These are phyloP conservation scores for Cnemophilus loriae DNA, from an alignment of 2,113 vertebrate genomes.

Conservation along the genomic window DNA sequence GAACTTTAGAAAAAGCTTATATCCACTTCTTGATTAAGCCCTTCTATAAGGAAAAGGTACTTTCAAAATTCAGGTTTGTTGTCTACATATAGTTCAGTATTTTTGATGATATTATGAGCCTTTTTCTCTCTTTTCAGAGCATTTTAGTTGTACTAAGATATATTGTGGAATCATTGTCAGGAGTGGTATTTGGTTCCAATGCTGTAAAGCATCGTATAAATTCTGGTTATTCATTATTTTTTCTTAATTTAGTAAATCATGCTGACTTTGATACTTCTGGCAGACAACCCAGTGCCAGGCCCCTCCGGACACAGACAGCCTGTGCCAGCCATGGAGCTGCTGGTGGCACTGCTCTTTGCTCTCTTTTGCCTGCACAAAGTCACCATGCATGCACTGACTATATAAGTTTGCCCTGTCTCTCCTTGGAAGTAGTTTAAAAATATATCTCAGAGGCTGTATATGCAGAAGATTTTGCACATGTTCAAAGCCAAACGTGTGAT, in stretches of 20 bases:
- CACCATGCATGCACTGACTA: accelerated
- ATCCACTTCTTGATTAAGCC: not conserved
- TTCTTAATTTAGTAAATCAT: not conserved
- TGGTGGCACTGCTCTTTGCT: not conserved
- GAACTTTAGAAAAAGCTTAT: not conserved
- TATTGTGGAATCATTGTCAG: not conserved
- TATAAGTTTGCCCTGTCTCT: not conserved
- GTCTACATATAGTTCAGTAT: not conserved
- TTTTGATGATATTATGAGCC: not conserved
- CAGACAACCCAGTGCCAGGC: accelerated
- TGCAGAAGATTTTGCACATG: not conserved
- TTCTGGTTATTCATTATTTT: not conserved
- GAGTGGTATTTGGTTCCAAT: not conserved
- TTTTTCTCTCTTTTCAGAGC: not conserved
- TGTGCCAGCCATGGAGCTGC: too few species aligned
- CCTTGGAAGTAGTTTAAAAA: not conserved
- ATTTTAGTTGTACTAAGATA: not conserved
- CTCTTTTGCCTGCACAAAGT: not conserved
- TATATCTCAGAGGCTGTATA: not conserved
- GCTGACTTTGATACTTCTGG: not conserved
- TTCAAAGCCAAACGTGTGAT: not conserved
- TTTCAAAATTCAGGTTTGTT: not conserved
- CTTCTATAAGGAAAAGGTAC: not conserved
- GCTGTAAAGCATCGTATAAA: not conserved
- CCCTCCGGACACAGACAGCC: not conserved